phyloP scores from a whole-genome alignment of 2,113 vertebrate genomes.

The Lamprologus lemairii region DNA sequence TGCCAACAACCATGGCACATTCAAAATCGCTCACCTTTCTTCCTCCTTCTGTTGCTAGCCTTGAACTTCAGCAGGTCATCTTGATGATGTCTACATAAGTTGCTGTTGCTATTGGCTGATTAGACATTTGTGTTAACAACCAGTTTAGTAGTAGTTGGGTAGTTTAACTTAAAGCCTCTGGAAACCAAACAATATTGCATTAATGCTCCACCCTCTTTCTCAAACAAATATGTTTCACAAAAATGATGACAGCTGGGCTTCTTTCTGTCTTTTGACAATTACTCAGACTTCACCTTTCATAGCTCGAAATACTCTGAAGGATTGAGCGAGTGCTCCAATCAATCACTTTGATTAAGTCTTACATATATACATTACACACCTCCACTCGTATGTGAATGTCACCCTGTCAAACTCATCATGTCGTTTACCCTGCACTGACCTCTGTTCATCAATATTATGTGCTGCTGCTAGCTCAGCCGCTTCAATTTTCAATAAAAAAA shows the following conservation, averaged over 20 bases:
- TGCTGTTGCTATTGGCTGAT: background rate
- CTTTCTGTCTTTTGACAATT: background rate
- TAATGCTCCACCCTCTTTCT: background rate
- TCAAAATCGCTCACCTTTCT: background rate
- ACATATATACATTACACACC: slow-evolving; percentile 9
- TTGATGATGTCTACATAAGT: background rate
- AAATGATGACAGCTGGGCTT: background rate
- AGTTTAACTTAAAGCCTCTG: background rate
- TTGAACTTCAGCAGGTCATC: background rate
- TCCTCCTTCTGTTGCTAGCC: background rate
- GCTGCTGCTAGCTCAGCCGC: slow-evolving; percentile 10
- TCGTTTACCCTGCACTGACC: background rate
- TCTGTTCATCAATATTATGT: background rate
- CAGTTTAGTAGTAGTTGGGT: background rate
- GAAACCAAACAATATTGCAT: background rate
- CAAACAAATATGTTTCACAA: background rate
- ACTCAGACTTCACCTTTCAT: slow-evolving; percentile 11
- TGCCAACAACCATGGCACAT: background rate
- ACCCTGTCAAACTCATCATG: slow-evolving; percentile 23
- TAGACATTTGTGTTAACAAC: background rate
- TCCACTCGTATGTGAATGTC: slow-evolving; percentile 34
- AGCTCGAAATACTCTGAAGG: background rate
- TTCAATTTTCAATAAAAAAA: slow-evolving; percentile 51
- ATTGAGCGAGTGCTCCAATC: slow-evolving; percentile 5
- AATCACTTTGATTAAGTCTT: slow-evolving; percentile 11